These are phyloP conservation scores for Drosophila conformis DNA, from an alignment of 2,888 invertebrate species.

Conservation along the genomic window DNA sequence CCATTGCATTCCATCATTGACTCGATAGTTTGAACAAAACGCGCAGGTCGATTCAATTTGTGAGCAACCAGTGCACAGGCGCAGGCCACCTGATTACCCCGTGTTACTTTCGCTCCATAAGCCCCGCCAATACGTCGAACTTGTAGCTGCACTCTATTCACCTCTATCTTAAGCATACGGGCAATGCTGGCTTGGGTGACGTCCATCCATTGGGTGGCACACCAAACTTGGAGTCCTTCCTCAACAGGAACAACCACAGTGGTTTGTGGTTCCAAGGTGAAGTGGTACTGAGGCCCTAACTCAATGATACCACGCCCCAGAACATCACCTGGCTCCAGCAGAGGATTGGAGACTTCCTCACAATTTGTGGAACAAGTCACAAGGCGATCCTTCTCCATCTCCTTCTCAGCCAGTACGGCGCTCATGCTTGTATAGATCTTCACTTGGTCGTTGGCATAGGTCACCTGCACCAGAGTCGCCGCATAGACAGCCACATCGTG, in stretches of 20 bases:
- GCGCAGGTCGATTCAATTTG: slow-evolving; percentile 87
- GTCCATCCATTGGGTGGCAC: slow-evolving; percentile 89
- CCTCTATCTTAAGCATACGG: slow-evolving; percentile 84
- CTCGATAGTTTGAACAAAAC: slow-evolving; percentile 90
- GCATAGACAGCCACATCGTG: slow-evolving; percentile 86
- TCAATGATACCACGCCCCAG: slow-evolving; percentile 86
- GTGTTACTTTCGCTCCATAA: slow-evolving; percentile 91
- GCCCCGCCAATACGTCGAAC: slow-evolving; percentile 92
- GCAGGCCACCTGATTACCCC: slow-evolving; percentile 87
- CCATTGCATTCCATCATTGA: slow-evolving; percentile 90
- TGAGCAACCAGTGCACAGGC: slow-evolving; percentile 90
- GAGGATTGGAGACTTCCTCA: slow-evolving; percentile 5
- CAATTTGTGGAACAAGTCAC: slow-evolving; percentile 29
- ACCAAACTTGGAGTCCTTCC: slow-evolving; percentile 89
- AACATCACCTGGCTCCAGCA: slow-evolving; percentile 52
- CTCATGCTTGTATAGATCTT: slow-evolving; percentile 76
- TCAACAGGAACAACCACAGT: slow-evolving; percentile 89
- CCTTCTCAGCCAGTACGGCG: slow-evolving; percentile 85
- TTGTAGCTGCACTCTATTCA: slow-evolving; percentile 89
- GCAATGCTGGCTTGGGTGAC: slow-evolving; percentile 87
- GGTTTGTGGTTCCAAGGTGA: slow-evolving; percentile 90
- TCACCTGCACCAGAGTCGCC: slow-evolving; percentile 85
- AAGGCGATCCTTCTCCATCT: slow-evolving; percentile 62
- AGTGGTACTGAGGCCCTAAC: slow-evolving; percentile 90
- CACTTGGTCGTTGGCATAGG: slow-evolving; percentile 83